phyloP scores from a whole-genome alignment of 2,888 invertebrate species.

The Stictocephala bisonia region DNA sequence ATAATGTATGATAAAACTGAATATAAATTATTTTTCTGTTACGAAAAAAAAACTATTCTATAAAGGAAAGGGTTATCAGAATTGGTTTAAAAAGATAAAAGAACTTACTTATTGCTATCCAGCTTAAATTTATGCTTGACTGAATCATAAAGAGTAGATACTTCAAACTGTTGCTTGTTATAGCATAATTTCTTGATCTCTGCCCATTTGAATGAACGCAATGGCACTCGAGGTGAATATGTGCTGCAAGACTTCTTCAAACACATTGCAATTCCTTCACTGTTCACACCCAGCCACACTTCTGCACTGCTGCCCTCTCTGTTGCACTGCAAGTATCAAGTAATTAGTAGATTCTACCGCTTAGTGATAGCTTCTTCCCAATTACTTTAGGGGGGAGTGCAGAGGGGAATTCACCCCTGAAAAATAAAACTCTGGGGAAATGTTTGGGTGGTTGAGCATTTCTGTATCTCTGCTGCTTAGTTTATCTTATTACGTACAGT shows the following conservation, averaged over 20 bases:
- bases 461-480: too few species aligned
- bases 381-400: too few species aligned
- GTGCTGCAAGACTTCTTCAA: conserved; percentile 63
- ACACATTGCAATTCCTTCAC: conserved; percentile 64
- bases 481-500: too few species aligned
- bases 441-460: too few species aligned
- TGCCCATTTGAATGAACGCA: conserved; percentile 72
- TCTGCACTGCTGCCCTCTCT: conserved; percentile 56
- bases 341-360: too few species aligned
- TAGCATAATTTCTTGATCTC: conserved; percentile 82
- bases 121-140: conserved; percentile 79
- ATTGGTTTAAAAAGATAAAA: not conserved
- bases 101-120: conserved; percentile 75
- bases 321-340: conserved; percentile 10
- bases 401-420: too few species aligned
- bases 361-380: too few species aligned
- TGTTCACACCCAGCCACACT: conserved; percentile 65
- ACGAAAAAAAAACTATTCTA: too few species aligned
- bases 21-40: too few species aligned
- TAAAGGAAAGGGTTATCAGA: too few species aligned
- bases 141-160: conserved; percentile 69
- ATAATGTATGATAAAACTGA: too few species aligned
- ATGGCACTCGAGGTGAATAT: conserved; percentile 43
- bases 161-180: conserved; percentile 77
- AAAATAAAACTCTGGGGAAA: too few species aligned